Conservation (phyloP, 2,888 invertebrate species). For the Parnassius glacialis region DNA sequence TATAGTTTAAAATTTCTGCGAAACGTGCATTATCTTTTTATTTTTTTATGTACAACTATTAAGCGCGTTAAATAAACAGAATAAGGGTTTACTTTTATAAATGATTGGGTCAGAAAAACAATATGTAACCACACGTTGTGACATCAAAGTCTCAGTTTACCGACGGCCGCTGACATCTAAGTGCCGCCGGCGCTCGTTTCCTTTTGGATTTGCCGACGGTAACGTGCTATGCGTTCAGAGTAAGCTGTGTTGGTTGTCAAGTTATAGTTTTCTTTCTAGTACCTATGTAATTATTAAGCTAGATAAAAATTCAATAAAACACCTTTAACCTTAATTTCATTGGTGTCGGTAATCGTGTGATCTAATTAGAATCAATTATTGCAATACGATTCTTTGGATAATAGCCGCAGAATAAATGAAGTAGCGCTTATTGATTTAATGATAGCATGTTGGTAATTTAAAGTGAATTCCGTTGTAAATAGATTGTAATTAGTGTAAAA, state of each 20-base stretch:
- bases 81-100: constrained; percentile 29
- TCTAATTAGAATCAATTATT: constrained; percentile 17
- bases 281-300: constrained; percentile 9
- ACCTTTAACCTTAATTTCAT: constrained; percentile 17
- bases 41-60: background rate
- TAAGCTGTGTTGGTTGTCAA: constrained; percentile 10
- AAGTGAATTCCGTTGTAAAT: background rate
- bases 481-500: background rate
- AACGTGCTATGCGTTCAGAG: constrained; percentile 32
- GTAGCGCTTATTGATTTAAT: constrained; percentile 15
- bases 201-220: constrained; percentile 62
- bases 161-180: constrained; percentile 64
- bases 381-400: constrained; percentile 14
- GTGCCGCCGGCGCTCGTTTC: constrained; percentile 48
- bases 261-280: constrained; percentile 13
- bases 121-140: constrained; percentile 35
- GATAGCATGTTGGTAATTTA: constrained; percentile 9
- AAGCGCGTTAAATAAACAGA: constrained; percentile 8
- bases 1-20: too few relatives aligned
- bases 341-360: constrained; percentile 6
- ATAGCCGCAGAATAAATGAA: too few relatives aligned
- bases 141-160: constrained; percentile 46
- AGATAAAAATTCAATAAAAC: constrained; percentile 19
- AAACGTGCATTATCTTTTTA: too few relatives aligned
- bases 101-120: constrained; percentile 48